Percentiles rank a stretch among this genome's conserved stretches.
Evolutionary conservation across 2,797 vertebrate species (phyloP).

Genomic region (Danionella dracula): DNA sequence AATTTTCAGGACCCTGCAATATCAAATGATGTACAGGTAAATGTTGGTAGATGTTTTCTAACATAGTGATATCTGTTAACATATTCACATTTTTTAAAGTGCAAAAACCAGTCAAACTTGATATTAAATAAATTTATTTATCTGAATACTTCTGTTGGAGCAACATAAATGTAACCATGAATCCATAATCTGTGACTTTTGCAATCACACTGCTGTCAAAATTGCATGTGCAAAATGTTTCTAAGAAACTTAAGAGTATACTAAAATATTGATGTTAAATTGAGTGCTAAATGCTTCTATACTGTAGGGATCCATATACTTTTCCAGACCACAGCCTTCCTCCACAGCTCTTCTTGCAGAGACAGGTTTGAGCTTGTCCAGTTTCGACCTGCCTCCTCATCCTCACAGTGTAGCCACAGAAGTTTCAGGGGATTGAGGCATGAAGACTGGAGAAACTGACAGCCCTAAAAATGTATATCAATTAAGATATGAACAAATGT

Average conservation of each 20-base stretch:
- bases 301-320: constrained; percentile 75
- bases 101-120: neutral
- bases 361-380: constrained; percentile 53
- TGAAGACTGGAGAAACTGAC: constrained; percentile 69
- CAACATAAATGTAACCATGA: neutral
- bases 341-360: constrained; percentile 67
- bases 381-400: constrained; percentile 23
- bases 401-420: constrained; percentile 56
- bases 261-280: neutral
- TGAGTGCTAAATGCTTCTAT: constrained; percentile 36
- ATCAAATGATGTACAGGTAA: too few relatives aligned
- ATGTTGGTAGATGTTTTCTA: too few relatives aligned
- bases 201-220: too few relatives aligned
- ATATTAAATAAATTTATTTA: neutral
- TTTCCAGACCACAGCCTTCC: constrained; percentile 70
- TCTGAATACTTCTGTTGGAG: neutral
- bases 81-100: too few relatives aligned
- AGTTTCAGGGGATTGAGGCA: constrained; percentile 66
- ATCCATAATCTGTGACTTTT: neutral
- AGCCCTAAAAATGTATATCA: constrained; percentile 53
- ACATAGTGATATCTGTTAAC: too few relatives aligned
- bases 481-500: neutral
- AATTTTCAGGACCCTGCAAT: too few relatives aligned
- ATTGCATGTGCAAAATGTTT: neutral
- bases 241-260: too few relatives aligned